These are phyloP conservation scores for Philotrypesis tridentata DNA, from an alignment of 1,140 invertebrate genomes.

Conservation along the genomic window DNA sequence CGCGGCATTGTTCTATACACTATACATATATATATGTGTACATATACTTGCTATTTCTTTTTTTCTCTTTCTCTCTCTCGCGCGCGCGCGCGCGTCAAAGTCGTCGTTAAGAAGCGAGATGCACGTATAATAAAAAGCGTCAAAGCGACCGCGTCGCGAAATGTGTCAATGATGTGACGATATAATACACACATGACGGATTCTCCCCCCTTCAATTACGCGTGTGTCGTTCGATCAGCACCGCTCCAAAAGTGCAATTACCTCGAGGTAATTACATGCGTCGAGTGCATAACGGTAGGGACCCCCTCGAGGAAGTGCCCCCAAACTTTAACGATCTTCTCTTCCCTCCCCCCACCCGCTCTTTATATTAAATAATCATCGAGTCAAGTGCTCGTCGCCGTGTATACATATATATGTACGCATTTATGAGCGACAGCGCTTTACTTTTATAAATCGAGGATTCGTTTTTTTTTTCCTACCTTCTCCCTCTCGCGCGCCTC, in stretches of 20 bases:
- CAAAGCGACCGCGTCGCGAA: background rate
- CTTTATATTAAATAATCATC: background rate
- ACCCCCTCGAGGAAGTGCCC: too few species aligned
- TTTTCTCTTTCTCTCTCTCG: too few species aligned
- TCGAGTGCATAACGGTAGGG: background rate
- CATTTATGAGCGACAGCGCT: too few species aligned
- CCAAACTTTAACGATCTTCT: background rate
- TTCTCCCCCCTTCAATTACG: too few species aligned
- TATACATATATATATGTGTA: too few species aligned
- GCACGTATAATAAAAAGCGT: too few species aligned
- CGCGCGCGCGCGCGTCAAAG: too few species aligned
- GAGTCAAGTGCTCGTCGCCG: background rate
- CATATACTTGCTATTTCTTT: too few species aligned
- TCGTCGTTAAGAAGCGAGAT: background rate
- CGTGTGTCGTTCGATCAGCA: too few species aligned
- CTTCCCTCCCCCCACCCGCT: background rate
- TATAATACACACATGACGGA: background rate
- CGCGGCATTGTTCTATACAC: background rate
- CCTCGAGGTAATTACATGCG: too few species aligned
- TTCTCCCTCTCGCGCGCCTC: background rate
- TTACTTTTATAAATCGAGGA: conserved; percentile 10
- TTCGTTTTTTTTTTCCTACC: conserved; percentile 30
- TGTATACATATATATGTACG: too few species aligned
- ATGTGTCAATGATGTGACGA: background rate
- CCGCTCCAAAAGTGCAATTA: too few species aligned